A percentile compares a stretch with the other conserved stretches of the same genome.
Conservation (phyloP, 2,888 invertebrate species). For the Parelbella ahira region DNA sequence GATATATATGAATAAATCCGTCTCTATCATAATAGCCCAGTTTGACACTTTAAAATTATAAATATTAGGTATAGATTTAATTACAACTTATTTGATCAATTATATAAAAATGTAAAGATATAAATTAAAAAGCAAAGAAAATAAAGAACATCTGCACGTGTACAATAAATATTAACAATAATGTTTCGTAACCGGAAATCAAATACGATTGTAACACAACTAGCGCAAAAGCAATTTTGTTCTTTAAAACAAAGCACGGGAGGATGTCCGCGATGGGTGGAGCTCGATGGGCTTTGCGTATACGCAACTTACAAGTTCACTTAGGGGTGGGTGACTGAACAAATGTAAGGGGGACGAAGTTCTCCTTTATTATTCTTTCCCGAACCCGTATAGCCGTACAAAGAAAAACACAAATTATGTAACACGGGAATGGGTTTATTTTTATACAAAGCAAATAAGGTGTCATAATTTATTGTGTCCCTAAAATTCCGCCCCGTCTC, state of each 20-base stretch:
- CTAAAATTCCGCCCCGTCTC: slow-evolving; percentile 52
- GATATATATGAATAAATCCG: too few relatives aligned
- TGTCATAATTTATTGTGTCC: slow-evolving; percentile 68
- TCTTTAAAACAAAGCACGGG: slow-evolving; percentile 54
- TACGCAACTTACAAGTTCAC: slow-evolving; percentile 34
- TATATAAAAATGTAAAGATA: too few relatives aligned
- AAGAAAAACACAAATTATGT: slow-evolving; percentile 36
- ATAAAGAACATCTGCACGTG: too few relatives aligned
- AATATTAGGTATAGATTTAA: too few relatives aligned
- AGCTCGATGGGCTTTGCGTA: slow-evolving; percentile 51
- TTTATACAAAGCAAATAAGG: slow-evolving; percentile 41
- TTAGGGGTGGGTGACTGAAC: slow-evolving; percentile 31
- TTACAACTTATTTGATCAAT: too few relatives aligned
- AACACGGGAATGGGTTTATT: slow-evolving; percentile 31
- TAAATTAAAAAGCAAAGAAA: too few relatives aligned
- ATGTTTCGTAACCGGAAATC: too few relatives aligned
- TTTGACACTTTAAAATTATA: too few relatives aligned
- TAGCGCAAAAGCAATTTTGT: slow-evolving; percentile 44
- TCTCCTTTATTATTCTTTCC: slow-evolving; percentile 19
- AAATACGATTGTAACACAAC: too few relatives aligned
- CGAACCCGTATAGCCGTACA: slow-evolving; percentile 11
- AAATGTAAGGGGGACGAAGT: slow-evolving; percentile 24
- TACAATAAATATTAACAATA: too few relatives aligned
- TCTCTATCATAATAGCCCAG: too few relatives aligned
- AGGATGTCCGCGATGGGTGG: slow-evolving; percentile 60